Evolutionary conservation across 2,113 vertebrate species (phyloP).

Genomic region (Oreochromis tanganicae): DNA sequence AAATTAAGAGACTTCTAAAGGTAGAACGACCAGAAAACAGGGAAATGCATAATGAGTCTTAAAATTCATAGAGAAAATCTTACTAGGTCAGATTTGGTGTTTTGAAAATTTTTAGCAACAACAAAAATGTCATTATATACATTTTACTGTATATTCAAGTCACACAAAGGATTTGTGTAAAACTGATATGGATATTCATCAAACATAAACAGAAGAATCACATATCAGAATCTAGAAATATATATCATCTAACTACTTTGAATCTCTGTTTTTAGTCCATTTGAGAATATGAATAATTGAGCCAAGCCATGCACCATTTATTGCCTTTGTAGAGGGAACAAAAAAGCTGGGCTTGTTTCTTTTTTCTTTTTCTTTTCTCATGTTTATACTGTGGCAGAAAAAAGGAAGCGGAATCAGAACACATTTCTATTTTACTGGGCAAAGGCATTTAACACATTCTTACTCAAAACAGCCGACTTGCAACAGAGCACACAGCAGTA

Average conservation of each 20-base stretch:
- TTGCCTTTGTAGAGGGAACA: background rate
- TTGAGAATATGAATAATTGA: background rate
- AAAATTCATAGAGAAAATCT: background rate
- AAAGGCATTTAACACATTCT: background rate
- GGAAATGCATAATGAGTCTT: background rate
- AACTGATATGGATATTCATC: background rate
- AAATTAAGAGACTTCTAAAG: background rate
- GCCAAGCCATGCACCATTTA: background rate
- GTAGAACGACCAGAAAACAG: background rate
- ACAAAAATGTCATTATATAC: background rate
- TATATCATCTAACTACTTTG: background rate
- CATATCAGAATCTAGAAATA: background rate
- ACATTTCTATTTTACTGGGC: background rate
- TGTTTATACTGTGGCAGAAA: background rate
- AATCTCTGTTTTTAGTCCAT: background rate
- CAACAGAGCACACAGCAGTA: background rate
- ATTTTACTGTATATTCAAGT: background rate
- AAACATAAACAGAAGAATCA: background rate
- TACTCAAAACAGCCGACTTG: background rate
- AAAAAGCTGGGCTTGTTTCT: background rate
- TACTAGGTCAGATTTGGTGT: background rate
- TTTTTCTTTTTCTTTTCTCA: background rate
- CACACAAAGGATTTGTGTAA: background rate
- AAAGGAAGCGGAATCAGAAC: background rate
- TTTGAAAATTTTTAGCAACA: background rate